These are phyloP conservation scores for Rutilus rutilus DNA, from an alignment of 2,113 vertebrate genomes.

Conservation along the genomic window DNA sequence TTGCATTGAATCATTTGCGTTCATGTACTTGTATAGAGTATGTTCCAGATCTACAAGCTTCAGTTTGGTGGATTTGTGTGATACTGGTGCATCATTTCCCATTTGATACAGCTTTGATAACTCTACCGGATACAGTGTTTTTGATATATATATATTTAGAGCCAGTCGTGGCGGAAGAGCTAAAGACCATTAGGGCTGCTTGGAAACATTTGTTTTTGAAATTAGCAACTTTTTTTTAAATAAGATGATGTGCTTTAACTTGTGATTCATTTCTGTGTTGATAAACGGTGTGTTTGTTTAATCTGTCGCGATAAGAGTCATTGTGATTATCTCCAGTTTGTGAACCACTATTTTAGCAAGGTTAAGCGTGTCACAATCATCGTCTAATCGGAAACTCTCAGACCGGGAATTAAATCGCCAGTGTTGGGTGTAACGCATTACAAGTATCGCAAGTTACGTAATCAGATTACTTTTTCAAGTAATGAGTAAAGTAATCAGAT, in stretches of 20 bases:
- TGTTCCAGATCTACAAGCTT: background rate
- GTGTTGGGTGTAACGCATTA: no score
- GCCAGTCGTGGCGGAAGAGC: background rate
- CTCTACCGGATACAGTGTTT: background rate
- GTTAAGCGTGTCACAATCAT: slow-evolving; percentile 34
- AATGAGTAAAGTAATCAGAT: no score
- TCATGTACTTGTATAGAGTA: background rate
- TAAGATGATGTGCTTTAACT: background rate
- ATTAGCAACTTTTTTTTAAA: background rate
- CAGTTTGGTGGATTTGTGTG: background rate
- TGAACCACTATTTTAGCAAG: background rate
- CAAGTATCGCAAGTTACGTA: no score
- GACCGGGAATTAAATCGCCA: background rate
- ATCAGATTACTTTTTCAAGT: no score
- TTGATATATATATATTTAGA: slow-evolving; percentile 5
- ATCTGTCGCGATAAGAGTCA: background rate
- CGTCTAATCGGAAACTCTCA: background rate
- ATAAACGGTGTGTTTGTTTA: background rate
- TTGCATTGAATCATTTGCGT: background rate
- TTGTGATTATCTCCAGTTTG: slow-evolving; percentile 19
- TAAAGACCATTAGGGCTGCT: background rate
- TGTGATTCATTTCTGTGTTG: background rate
- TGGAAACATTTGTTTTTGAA: background rate
- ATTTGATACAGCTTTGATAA: slow-evolving; percentile 6
- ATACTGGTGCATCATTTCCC: background rate